Base-by-base conservation (phyloP, 2,113 vertebrate species). In the Dunckerocampus dactyliophorus region DNA sequence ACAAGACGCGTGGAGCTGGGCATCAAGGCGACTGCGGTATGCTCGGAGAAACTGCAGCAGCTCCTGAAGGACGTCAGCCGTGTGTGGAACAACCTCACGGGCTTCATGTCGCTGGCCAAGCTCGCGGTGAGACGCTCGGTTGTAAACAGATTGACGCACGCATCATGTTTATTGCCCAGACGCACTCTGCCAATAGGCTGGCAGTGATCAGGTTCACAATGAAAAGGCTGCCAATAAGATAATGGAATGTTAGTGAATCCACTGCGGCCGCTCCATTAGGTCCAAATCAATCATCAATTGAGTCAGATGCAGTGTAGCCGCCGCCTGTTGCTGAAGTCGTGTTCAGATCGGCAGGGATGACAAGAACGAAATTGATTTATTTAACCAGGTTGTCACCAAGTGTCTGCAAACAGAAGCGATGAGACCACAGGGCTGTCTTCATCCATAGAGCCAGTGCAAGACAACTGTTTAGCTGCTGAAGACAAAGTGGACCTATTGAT, bases 81-180 rank as follows among this genome's bases (percentile, higher is more conserved):
- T 46, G 91, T 98, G 15, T 99, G 97, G 97, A 96, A 98, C 88
- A 98, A 98, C 89, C 88, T 99, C 8, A 95, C 95, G 3, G 89
- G 95, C 84, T 99, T 99, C 89, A 98, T 99, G 95, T 99, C 96
- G 0, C 89, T 99, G 17, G 93, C 94, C 72, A 94, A 95, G 51
- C 86, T 98, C 2, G 92, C 93, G 68, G 96, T 99, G 85, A 93
- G 94, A 31, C 42, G 19, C 20, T 13, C 37, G 39, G 3, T 43
- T 43, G 3, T 43, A 2, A 43, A 43, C 7, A 6, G 14, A 53
- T 17, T 10, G 51, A 53, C 51, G 13, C 42, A 24, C 13, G 37
- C 37, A 51, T 22, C 49, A 34, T 8, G 6, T 34, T 34, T 34
- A 34, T 56, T 16, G 37, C 31, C 17, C 54, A 37, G 8, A 42